Percentiles rank a stretch among this genome's conserved stretches.
phyloP scores from a whole-genome alignment of 2,888 invertebrate species.

The Yponomeuta evonymella region DNA sequence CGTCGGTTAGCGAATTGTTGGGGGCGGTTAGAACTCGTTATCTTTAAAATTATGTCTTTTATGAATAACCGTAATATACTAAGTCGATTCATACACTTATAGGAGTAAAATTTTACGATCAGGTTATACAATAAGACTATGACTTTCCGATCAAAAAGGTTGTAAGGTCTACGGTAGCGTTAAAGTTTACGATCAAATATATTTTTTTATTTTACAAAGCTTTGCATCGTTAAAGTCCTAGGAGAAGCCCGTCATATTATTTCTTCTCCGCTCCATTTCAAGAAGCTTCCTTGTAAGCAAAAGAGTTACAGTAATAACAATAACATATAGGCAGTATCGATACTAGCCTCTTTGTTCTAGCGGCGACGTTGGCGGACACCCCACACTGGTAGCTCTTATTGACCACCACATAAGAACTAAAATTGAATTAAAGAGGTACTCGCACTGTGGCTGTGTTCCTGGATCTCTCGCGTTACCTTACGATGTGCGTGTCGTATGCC shows the following conservation, averaged over 20 bases:
- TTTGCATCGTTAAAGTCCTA: background rate
- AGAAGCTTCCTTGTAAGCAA: background rate
- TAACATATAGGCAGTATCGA: background rate
- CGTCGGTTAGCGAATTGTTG: no score
- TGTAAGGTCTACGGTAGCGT: background rate
- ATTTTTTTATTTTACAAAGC: no score
- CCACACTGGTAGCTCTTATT: no score
- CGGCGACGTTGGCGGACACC: no score
- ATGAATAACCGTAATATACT: no score
- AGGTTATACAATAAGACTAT: background rate
- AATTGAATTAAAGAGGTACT: no score
- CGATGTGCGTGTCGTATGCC: slow-evolving; percentile 14
- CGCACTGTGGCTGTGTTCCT: slow-evolving; percentile 30
- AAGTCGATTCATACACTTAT: no score
- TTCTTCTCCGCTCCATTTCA: background rate
- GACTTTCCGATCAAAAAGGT: background rate
- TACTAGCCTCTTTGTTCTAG: background rate
- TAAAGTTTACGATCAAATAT: no score
- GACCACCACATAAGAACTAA: no score
- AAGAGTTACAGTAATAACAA: background rate
- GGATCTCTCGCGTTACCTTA: slow-evolving; percentile 24
- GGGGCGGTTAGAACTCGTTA: no score
- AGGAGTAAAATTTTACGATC: no score
- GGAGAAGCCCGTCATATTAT: background rate
- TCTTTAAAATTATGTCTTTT: no score